Percentiles rank a stretch among this genome's conserved stretches.
Evolutionary conservation across 2,888 invertebrate species (phyloP).

Genomic region (Ditylenchus weischeri): DNA sequence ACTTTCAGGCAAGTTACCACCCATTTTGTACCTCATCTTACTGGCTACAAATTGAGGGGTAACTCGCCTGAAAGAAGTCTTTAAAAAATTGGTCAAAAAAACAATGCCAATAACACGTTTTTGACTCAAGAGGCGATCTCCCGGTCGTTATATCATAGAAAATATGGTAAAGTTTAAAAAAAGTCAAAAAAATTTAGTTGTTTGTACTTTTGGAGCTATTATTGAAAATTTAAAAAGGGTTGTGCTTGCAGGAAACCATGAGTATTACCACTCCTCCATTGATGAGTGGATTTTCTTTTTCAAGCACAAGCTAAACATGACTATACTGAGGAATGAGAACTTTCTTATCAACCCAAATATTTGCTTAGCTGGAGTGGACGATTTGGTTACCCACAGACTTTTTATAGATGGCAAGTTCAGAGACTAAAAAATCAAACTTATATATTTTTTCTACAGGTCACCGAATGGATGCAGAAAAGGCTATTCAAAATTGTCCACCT

Average conservation of each 20-base stretch:
- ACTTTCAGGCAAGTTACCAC: too few relatives aligned
- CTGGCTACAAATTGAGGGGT: too few relatives aligned
- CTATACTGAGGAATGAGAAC: slow-evolving; percentile 44
- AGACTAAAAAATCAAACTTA: too few relatives aligned
- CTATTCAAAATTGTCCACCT: slow-evolving; percentile 55
- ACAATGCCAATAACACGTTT: too few relatives aligned
- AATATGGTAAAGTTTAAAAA: too few relatives aligned
- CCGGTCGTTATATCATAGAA: too few relatives aligned
- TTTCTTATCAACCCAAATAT: slow-evolving; percentile 36
- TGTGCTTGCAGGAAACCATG: slow-evolving; percentile 58
- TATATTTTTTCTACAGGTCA: slow-evolving; percentile 52
- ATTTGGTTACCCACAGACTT: slow-evolving; percentile 56
- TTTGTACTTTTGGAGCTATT: too few relatives aligned
- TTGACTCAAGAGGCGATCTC: too few relatives aligned
- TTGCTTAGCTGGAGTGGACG: slow-evolving; percentile 62
- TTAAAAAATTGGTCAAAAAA: too few relatives aligned
- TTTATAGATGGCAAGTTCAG: slow-evolving; percentile 24
- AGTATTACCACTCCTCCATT: slow-evolving; percentile 60
- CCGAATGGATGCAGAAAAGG: slow-evolving; percentile 59
- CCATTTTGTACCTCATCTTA: too few relatives aligned
- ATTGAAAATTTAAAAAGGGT: neutral
- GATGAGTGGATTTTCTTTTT: slow-evolving; percentile 60
- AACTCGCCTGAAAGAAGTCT: too few relatives aligned
- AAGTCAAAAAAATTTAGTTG: too few relatives aligned
- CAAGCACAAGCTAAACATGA: slow-evolving; percentile 34